Percentiles rank a stretch among this genome's conserved stretches.
phyloP scores from a whole-genome alignment of 92 coral and sea anemone species.

The Palythoa grandiflora region DNA sequence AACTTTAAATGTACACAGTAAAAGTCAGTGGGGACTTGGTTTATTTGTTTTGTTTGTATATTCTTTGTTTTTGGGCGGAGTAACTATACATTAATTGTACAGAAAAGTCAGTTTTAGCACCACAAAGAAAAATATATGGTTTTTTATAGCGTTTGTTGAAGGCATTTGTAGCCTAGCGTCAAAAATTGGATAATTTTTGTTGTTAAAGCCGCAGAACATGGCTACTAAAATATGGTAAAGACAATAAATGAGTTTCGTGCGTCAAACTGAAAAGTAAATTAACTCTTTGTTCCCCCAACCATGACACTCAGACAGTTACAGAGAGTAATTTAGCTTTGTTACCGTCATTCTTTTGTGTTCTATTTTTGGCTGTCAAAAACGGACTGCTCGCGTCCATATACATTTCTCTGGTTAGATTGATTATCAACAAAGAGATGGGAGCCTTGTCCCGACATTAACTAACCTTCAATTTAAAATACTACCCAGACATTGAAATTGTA shows the following conservation, averaged over 20 bases:
- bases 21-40: no score
- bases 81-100: no score
- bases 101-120: no score
- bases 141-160: no score
- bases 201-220: neutral
- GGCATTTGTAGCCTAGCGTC: no score
- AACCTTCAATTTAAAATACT: neutral
- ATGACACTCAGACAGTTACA: neutral
- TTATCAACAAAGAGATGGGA: no score
- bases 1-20: no score
- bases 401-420: neutral
- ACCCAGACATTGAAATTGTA: neutral
- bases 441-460: neutral
- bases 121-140: no score
- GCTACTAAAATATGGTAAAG: neutral
- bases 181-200: neutral
- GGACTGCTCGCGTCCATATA: neutral
- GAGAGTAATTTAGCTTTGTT: constrained; percentile 3
- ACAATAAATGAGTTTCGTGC: neutral
- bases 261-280: neutral
- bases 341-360: neutral
- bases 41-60: no score
- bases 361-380: neutral
- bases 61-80: no score
- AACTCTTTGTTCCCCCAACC: neutral